Evolutionary conservation across 1,140 invertebrate species (phyloP).

Genomic region (Elysia chlorotica): DNA sequence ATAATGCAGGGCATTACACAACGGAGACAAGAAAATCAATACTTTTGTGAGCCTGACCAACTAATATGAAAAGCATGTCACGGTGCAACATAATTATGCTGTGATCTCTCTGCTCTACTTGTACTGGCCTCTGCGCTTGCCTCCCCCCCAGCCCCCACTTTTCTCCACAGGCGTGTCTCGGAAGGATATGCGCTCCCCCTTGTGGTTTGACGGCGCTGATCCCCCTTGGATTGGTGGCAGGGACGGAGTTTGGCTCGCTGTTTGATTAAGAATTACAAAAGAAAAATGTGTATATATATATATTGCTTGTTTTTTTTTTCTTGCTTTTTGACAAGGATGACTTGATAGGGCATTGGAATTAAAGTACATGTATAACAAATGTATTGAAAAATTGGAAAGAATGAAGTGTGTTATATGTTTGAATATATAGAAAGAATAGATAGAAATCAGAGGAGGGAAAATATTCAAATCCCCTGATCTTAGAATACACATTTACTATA

Average conservation of each 20-base stretch:
- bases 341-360: not conserved
- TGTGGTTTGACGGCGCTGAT: conserved; percentile 29
- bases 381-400: too few species aligned
- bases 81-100: too few species aligned
- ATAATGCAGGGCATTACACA: too few species aligned
- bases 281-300: not conserved
- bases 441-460: not conserved
- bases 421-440: not conserved
- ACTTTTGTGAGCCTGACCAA: too few species aligned
- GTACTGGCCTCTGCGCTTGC: conserved; percentile 45
- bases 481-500: too few species aligned
- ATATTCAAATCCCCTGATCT: too few species aligned
- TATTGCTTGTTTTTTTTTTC: not conserved
- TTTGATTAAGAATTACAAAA: not conserved
- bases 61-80: too few species aligned
- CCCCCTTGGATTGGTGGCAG: conserved; percentile 46
- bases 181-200: conserved; percentile 50
- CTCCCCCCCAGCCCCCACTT: conserved; percentile 51
- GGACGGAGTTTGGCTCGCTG: conserved; percentile 24
- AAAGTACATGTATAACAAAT: not conserved
- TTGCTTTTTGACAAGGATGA: not conserved
- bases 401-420: not conserved
- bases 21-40: too few species aligned
- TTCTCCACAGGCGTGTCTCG: conserved; percentile 38
- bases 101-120: too few species aligned